Percentiles rank a stretch among this genome's conserved stretches.
Evolutionary conservation across 2,113 vertebrate species (phyloP).

Genomic region (Pyrgilauda ruficollis): DNA sequence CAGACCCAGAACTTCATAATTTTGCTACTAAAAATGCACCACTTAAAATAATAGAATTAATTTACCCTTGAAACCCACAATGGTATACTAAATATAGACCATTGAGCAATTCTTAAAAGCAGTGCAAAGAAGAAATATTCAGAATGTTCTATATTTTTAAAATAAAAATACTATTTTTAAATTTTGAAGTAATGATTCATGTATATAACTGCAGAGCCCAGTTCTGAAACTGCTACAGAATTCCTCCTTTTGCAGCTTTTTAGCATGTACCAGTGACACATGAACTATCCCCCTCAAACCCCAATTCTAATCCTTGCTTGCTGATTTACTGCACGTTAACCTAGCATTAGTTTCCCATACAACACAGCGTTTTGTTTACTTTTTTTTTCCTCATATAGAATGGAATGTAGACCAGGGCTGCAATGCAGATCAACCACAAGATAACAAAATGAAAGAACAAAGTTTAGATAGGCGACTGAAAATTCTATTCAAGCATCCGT

Average conservation of each 20-base stretch:
- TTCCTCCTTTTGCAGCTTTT: background rate
- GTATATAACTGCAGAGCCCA: background rate
- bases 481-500: background rate
- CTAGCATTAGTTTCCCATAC: background rate
- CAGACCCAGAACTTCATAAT: background rate
- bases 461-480: background rate
- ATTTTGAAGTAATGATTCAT: background rate
- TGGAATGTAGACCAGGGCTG: background rate
- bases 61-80: background rate
- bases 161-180: background rate
- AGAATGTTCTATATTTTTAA: background rate
- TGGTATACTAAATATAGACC: background rate
- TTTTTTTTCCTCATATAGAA: background rate
- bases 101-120: background rate
- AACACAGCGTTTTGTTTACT: fast-evolving
- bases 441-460: background rate
- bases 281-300: fast-evolving
- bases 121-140: background rate
- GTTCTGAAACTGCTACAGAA: background rate
- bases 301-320: background rate
- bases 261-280: background rate
- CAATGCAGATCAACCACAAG: background rate
- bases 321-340: background rate
- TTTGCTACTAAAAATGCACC: background rate
- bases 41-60: background rate